Percentiles rank a stretch among this genome's conserved stretches.
Conservation (phyloP, 2,113 vertebrate genomes). For the Crotalus tigris region DNA sequence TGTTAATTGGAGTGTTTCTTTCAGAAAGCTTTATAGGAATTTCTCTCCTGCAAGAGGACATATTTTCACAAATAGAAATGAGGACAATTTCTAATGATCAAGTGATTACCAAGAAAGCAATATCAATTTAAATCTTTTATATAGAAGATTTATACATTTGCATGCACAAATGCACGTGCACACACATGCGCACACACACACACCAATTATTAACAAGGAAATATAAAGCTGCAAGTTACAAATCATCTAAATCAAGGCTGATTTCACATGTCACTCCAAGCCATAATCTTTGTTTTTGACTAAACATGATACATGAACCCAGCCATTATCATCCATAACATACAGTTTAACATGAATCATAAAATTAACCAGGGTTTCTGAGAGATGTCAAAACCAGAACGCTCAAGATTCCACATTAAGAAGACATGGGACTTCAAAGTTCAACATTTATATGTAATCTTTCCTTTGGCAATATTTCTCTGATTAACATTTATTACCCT, state of each 20-base stretch:
- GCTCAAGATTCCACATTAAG: conserved; percentile 1
- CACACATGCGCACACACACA: background rate
- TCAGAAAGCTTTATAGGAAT: conserved; percentile 50
- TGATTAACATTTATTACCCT: background rate
- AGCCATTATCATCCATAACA: background rate
- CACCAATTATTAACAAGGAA: conserved; percentile 23
- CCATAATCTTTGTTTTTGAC: background rate
- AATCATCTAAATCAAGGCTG: background rate
- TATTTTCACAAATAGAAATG: conserved; percentile 40
- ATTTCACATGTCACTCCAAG: background rate
- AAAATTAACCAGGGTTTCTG: background rate
- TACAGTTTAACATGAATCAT: background rate
- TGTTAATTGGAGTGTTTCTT: conserved; percentile 46
- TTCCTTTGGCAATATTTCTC: background rate
- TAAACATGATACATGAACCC: background rate
- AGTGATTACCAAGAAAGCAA: conserved; percentile 34
- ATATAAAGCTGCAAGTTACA: background rate
- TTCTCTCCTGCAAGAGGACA: conserved; percentile 31
- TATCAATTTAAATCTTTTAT: conserved; percentile 45
- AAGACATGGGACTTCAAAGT: background rate
- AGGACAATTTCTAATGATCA: conserved; percentile 45
- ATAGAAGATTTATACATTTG: conserved; percentile 47
- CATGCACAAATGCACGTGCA: background rate
- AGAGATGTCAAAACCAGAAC: background rate
- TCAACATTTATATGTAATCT: background rate